phyloP scores from a whole-genome alignment of 2,113 vertebrate species.

The Phaethornis superciliosus region DNA sequence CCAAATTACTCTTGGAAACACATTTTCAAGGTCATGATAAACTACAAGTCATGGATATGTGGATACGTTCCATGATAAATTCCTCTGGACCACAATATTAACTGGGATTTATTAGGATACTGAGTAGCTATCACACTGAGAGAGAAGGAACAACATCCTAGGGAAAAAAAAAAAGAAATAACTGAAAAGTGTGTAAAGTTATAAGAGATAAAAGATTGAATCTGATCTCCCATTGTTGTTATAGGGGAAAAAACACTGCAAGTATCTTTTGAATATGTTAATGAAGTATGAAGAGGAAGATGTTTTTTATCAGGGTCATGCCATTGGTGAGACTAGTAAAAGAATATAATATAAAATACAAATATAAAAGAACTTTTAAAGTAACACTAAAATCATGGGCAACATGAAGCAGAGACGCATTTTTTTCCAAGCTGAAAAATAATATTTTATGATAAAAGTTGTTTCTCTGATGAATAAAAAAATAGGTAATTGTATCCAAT shows the following conservation, averaged over 20 bases:
- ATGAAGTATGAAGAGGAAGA: not conserved
- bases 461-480: not conserved
- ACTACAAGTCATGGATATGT: not conserved
- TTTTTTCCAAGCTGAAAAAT: not conserved
- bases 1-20: not conserved
- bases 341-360: not conserved
- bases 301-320: not conserved
- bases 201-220: not conserved
- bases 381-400: not conserved
- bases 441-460: not conserved
- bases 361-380: not conserved
- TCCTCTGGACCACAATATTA: not conserved
- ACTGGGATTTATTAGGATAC: not conserved
- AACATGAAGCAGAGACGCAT: not conserved
- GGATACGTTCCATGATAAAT: not conserved
- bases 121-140: not conserved
- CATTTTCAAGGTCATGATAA: not conserved
- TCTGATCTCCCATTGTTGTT: not conserved
- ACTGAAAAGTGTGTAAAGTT: not conserved
- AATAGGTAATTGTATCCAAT: not conserved
- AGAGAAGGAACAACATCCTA: not conserved
- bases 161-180: not conserved
- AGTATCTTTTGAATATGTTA: not conserved
- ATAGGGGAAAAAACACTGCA: not conserved
- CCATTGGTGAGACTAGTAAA: not conserved